Percentiles rank a stretch among this genome's conserved stretches.
Conservation (phyloP, 2,888 invertebrate genomes). For the Serrognathus titanus region DNA sequence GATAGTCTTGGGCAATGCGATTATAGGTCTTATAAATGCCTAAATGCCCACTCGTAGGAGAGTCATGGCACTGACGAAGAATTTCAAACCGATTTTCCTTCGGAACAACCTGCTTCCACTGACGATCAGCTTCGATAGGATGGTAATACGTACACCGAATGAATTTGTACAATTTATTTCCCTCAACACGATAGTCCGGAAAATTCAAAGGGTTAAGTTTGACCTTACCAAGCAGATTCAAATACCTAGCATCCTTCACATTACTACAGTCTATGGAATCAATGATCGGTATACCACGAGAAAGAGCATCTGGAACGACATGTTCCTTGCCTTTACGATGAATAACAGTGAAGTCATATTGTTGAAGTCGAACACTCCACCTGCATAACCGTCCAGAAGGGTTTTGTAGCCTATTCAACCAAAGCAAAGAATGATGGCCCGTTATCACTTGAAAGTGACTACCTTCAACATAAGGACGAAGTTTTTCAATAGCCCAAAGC, state of each 20-base stretch:
- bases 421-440: neutral
- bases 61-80: neutral
- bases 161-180: no score
- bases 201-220: neutral
- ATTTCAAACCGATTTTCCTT: neutral
- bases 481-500: constrained; percentile 19
- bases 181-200: no score
- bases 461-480: constrained; percentile 5
- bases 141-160: no score
- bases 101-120: neutral
- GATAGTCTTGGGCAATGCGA: neutral
- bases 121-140: neutral
- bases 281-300: neutral
- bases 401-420: constrained; percentile 16
- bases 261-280: neutral
- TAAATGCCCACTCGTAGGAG: neutral
- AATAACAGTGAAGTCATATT: neutral
- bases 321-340: neutral
- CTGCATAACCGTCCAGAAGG: constrained; percentile 20
- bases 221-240: neutral
- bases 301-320: neutral
- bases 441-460: neutral
- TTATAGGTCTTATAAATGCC: neutral
- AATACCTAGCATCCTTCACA: neutral
- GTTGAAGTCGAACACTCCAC: constrained; percentile 21